These are phyloP conservation scores for Mimachlamys varia DNA, from an alignment of 2,888 invertebrate species.

Conservation along the genomic window DNA sequence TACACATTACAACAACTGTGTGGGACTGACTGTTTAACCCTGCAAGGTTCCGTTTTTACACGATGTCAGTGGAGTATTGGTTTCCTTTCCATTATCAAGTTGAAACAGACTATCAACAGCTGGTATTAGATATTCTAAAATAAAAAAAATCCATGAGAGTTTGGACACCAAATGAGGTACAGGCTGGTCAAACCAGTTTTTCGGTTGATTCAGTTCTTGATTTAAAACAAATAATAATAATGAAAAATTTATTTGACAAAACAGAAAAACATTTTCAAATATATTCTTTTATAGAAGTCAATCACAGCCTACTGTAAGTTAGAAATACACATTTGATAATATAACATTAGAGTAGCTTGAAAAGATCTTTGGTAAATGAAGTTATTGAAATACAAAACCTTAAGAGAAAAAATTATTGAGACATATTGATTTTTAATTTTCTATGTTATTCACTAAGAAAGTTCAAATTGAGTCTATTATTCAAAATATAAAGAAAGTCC, in stretches of 20 bases:
- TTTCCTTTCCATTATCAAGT: neutral
- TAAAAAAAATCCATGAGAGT: neutral
- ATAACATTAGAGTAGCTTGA: neutral
- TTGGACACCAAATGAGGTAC: neutral
- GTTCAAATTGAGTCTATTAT: neutral
- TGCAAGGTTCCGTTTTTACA: conserved; percentile 21
- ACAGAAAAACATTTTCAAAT: neutral
- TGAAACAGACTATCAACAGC: conserved; percentile 11
- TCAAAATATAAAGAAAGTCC: neutral
- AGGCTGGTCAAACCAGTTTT: conserved; percentile 7
- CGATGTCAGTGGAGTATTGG: neutral
- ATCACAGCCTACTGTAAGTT: neutral
- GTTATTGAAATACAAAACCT: neutral
- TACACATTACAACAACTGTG: neutral
- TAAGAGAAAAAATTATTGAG: neutral
- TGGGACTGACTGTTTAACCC: neutral
- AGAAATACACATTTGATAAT: neutral
- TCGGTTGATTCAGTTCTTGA: neutral
- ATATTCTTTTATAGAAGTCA: neutral
- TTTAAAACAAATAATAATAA: neutral
- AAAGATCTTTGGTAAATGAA: neutral
- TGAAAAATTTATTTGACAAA: neutral
- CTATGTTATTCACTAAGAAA: neutral
- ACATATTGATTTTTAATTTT: neutral
- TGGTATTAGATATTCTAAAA: neutral